These are phyloP conservation scores for Cynocephalus volans DNA, from an alignment of 2,113 vertebrate species.

Conservation along the genomic window DNA sequence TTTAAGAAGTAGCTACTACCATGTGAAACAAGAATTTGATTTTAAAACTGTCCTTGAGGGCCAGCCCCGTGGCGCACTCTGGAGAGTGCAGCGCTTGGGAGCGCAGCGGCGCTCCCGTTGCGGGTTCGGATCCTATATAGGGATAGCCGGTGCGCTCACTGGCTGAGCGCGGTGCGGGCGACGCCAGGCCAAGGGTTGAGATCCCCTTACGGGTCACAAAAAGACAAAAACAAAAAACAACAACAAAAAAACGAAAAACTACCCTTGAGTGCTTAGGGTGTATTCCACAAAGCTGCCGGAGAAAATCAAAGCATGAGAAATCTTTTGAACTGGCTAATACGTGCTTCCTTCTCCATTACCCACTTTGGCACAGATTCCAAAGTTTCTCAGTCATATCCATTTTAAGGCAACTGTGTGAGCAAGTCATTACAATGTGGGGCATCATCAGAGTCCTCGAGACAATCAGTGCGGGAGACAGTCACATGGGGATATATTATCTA, in stretches of 20 bases:
- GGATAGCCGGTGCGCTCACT: too few species aligned
- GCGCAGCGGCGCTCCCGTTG: too few species aligned
- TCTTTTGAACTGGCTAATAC: constrained; percentile 74
- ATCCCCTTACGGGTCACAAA: too few species aligned
- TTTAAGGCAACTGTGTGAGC: constrained; percentile 64
- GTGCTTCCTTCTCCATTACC: constrained; percentile 64
- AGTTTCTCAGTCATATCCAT: constrained; percentile 55
- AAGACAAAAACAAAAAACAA: too few species aligned
- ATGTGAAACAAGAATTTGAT: constrained; percentile 70
- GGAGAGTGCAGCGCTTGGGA: too few species aligned
- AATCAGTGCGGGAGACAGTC: constrained; percentile 11
- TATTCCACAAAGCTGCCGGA: constrained; percentile 64
- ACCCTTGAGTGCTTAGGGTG: constrained; percentile 12
- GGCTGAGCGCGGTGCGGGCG: too few species aligned
- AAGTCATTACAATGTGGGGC: constrained; percentile 24
- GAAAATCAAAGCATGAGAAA: constrained; percentile 81
- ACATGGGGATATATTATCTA: not conserved
- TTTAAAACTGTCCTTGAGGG: too few species aligned
- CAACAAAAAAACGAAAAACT: too few species aligned
- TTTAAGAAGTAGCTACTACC: constrained; percentile 43
- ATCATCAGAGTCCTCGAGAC: constrained; percentile 33
- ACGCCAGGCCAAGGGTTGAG: too few species aligned
- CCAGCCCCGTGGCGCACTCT: too few species aligned
- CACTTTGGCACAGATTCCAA: constrained; percentile 65
- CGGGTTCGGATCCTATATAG: too few species aligned